Evolutionary conservation across 2,888 invertebrate genomes (phyloP).

Genomic region (Smittia sp.): DNA sequence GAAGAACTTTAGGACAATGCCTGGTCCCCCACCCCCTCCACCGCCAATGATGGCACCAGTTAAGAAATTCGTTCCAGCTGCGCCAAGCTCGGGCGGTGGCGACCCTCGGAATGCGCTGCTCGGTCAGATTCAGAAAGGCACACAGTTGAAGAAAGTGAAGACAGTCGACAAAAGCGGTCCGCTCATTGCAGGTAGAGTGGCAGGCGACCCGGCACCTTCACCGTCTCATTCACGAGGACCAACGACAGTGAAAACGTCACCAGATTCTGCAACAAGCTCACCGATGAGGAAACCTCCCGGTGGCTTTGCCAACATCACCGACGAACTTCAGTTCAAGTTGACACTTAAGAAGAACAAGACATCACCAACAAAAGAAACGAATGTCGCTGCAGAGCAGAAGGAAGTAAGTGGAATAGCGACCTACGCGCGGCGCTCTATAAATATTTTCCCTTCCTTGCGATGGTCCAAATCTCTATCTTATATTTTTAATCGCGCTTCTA

Average conservation of each 20-base stretch:
- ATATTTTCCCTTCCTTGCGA: background rate
- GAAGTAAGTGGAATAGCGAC: slow-evolving; percentile 14
- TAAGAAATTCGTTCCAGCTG: slow-evolving; percentile 55
- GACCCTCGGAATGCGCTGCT: slow-evolving; percentile 69
- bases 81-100: slow-evolving; percentile 51
- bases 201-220: slow-evolving; percentile 44
- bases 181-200: slow-evolving; percentile 63
- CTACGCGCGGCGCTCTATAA: slow-evolving; percentile 17
- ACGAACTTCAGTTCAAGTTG: slow-evolving; percentile 35
- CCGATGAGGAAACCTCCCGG: slow-evolving; percentile 10
- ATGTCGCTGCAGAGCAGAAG: background rate
- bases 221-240: slow-evolving; percentile 46
- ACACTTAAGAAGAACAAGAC: slow-evolving; percentile 37
- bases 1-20: slow-evolving; percentile 43
- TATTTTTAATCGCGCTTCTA: background rate
- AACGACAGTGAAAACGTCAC: slow-evolving; percentile 51
- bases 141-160: slow-evolving; percentile 76
- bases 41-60: slow-evolving; percentile 62
- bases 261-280: slow-evolving; percentile 28
- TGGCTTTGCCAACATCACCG: slow-evolving; percentile 17
- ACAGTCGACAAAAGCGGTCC: slow-evolving; percentile 92
- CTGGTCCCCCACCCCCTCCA: slow-evolving; percentile 63
- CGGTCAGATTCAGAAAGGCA: slow-evolving; percentile 78
- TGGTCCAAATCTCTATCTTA: background rate
- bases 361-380: slow-evolving; percentile 28